A percentile compares a stretch with the other conserved stretches of the same genome.
These are phyloP conservation scores for Mimas tiliae DNA, from an alignment of 2,888 invertebrate species.

Conservation along the genomic window DNA sequence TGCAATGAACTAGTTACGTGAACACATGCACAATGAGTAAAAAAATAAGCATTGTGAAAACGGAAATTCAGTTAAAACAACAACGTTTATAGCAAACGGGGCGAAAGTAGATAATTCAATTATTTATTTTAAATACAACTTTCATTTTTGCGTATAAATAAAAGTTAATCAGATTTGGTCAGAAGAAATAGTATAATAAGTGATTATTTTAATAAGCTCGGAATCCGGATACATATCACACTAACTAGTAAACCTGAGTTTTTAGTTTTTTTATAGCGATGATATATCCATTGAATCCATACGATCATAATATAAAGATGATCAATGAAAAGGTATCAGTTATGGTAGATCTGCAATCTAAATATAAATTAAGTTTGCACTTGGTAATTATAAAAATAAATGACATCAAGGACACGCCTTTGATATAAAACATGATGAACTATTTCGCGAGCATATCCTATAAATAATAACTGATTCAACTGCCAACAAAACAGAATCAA, in stretches of 20 bases:
- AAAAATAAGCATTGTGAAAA: constrained; percentile 17
- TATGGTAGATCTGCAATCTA: too few species aligned
- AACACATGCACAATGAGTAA: constrained; percentile 9
- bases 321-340: too few species aligned
- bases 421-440: constrained; percentile 1
- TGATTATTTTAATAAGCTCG: not conserved
- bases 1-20: constrained; percentile 25
- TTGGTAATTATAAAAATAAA: not conserved
- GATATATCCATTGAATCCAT: not conserved
- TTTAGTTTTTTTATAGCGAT: not conserved
- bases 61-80: constrained; percentile 10
- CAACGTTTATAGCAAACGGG: not conserved
- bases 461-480: constrained; percentile 11
- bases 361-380: not conserved
- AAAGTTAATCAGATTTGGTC: not conserved
- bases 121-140: constrained; percentile 1
- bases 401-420: not conserved
- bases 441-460: not conserved
- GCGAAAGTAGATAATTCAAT: constrained; percentile 10
- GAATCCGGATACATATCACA: too few species aligned
- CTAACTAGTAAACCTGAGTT: not conserved
- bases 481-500: not conserved
- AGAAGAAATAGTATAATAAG: not conserved
- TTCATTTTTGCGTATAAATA: constrained; percentile 1
- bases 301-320: too few species aligned